phyloP scores from a whole-genome alignment of 1,140 invertebrate genomes.

The Heterodera schachtii region DNA sequence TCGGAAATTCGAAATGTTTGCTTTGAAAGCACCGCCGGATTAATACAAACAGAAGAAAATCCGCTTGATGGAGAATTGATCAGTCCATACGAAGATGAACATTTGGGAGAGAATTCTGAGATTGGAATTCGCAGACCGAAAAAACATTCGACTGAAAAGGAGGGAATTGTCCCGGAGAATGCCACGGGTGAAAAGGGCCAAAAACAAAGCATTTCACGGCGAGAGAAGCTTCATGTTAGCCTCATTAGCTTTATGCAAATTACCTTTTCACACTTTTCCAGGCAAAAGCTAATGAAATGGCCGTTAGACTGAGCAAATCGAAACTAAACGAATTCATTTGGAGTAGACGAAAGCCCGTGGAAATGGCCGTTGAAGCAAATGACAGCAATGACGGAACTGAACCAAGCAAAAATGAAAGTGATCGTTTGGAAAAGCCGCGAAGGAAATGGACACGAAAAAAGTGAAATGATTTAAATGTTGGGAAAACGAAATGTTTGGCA shows the following conservation, averaged over 20 bases:
- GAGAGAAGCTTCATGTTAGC: conserved; percentile 18
- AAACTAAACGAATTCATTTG: conserved; percentile 45
- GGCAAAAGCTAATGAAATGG: conserved; percentile 46
- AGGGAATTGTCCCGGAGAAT: background rate
- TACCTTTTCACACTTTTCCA: conserved; percentile 2
- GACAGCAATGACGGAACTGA: background rate
- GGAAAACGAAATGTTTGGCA: background rate
- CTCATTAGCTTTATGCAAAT: background rate
- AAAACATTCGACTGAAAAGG: background rate
- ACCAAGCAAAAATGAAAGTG: background rate
- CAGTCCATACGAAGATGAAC: too few species aligned
- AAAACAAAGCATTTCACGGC: background rate
- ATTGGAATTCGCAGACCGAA: too few species aligned
- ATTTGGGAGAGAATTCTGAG: too few species aligned
- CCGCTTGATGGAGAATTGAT: too few species aligned
- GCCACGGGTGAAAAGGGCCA: background rate
- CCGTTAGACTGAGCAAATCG: conserved; percentile 35
- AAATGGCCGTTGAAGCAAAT: conserved; percentile 29
- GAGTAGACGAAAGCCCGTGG: conserved; percentile 33
- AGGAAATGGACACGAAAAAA: conserved; percentile 7
- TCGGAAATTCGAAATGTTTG: background rate
- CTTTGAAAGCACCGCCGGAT: background rate
- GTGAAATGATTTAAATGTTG: background rate
- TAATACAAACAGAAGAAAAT: background rate
- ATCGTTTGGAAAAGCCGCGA: conserved; percentile 2